Conservation (phyloP, 2,113 vertebrate genomes). For the Oenanthe oenanthe region DNA sequence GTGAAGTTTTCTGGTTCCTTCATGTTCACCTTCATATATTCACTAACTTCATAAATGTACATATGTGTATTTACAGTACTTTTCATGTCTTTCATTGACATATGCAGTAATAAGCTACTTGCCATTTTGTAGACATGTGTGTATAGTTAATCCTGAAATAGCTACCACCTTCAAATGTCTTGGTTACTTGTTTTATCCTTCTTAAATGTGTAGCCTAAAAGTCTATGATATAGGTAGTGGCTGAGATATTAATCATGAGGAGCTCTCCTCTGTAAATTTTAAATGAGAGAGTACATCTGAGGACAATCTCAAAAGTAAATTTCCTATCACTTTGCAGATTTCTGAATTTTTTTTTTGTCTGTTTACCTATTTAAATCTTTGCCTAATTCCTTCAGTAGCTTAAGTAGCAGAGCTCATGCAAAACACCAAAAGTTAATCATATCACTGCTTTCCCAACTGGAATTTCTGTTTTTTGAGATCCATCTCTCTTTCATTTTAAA, state of each 20-base stretch:
- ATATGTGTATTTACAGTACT: not conserved
- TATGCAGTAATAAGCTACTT: not conserved
- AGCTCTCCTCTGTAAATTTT: not conserved
- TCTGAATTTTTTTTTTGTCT: not conserved
- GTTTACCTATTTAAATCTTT: not conserved
- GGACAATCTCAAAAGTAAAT: not conserved
- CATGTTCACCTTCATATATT: not conserved
- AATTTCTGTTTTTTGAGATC: not conserved
- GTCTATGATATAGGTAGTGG: not conserved
- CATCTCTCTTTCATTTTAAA: not conserved
- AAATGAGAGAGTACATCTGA: not conserved
- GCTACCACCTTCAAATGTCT: not conserved
- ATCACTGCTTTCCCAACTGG: not conserved
- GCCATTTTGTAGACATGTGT: not conserved
- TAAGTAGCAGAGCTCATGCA: not conserved
- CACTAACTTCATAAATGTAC: not conserved
- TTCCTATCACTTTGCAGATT: not conserved
- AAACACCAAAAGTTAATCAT: not conserved
- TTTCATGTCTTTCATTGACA: not conserved
- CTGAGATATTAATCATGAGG: not conserved
- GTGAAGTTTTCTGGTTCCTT: not conserved
- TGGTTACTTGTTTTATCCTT: not conserved
- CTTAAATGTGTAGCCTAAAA: not conserved
- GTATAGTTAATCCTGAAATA: not conserved
- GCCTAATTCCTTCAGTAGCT: not conserved